Evolutionary conservation across 2,113 vertebrate genomes (phyloP).

Genomic region (Tragelaphus imberbis): DNA sequence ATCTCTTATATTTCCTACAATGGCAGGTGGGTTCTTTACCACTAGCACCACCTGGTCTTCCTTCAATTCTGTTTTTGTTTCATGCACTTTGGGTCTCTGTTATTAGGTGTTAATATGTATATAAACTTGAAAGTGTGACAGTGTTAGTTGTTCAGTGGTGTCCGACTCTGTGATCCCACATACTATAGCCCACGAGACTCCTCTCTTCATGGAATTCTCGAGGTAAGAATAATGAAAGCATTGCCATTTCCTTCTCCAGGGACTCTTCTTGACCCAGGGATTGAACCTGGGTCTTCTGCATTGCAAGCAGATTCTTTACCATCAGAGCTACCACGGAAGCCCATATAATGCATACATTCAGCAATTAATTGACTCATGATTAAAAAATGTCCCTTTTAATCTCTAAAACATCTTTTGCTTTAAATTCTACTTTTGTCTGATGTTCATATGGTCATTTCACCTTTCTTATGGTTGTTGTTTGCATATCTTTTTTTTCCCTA

Average conservation of each 20-base stretch:
- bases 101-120: background rate
- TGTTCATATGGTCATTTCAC: background rate
- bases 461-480: background rate
- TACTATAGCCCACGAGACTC: background rate
- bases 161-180: background rate
- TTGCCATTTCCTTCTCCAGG: background rate
- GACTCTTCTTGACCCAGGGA: background rate
- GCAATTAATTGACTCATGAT: background rate
- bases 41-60: background rate
- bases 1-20: background rate
- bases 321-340: background rate
- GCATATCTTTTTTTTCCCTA: background rate
- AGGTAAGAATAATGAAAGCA: background rate
- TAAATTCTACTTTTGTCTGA: background rate
- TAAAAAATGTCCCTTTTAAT: background rate
- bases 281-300: background rate
- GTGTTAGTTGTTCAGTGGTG: background rate
- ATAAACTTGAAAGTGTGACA: background rate
- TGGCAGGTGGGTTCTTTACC: background rate
- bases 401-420: background rate
- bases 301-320: background rate
- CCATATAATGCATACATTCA: background rate
- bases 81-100: background rate
- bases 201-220: background rate
- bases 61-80: background rate